Percentiles rank a stretch among this genome's conserved stretches.
Evolutionary conservation across 2,797 vertebrate species (phyloP).

Genomic region (Brachyrhaphis roseni): DNA sequence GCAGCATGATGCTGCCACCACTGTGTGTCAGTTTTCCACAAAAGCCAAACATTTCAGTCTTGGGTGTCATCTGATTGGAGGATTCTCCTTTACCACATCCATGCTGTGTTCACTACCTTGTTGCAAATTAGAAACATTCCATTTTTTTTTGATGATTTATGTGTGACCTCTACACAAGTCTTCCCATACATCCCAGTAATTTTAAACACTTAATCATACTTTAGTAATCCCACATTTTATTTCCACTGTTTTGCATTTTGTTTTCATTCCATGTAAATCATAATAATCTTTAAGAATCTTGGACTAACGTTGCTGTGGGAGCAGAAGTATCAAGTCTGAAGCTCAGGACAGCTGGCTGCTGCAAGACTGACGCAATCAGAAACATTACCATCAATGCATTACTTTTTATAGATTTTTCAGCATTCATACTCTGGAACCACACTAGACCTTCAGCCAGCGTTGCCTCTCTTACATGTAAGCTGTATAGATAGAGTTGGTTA

Average conservation of each 20-base stretch:
- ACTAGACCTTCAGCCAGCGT: background rate
- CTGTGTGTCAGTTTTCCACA: background rate
- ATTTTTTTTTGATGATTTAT: background rate
- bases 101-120: background rate
- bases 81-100: background rate
- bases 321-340: background rate
- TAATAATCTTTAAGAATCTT: background rate
- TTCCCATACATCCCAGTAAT: background rate
- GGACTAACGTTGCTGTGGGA: background rate
- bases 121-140: background rate
- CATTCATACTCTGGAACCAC: slow-evolving; percentile 4
- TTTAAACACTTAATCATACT: background rate
- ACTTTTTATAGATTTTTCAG: background rate
- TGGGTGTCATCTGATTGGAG: background rate
- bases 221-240: background rate
- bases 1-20: background rate
- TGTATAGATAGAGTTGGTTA: background rate
- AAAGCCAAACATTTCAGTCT: background rate
- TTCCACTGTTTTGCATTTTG: background rate
- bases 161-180: background rate
- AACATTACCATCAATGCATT: background rate
- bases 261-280: background rate
- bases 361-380: background rate
- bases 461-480: background rate
- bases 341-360: background rate